Conservation (phyloP, 2,888 invertebrate species). For the Nemotelus pantherinus region DNA sequence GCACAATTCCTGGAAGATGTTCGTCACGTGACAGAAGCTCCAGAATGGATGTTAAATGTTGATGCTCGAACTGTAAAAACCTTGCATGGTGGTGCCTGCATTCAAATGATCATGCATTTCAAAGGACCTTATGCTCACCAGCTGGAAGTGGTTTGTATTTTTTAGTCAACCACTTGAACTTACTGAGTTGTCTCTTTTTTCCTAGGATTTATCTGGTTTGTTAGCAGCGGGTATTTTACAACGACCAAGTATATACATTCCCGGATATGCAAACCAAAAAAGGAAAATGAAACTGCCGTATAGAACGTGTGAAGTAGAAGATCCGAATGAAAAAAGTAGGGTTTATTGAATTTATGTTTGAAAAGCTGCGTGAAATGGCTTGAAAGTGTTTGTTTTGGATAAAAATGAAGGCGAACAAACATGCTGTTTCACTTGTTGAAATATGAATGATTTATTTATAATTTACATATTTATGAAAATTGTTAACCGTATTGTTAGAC, state of each 20-base stretch:
- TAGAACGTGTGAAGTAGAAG: conserved; percentile 78
- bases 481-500: too few relatives aligned
- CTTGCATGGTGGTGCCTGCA: conserved; percentile 80
- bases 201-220: conserved; percentile 74
- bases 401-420: too few relatives aligned
- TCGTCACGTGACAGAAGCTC: conserved; percentile 82
- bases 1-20: conserved; percentile 86
- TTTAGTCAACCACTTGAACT: background rate
- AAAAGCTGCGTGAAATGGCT: too few relatives aligned
- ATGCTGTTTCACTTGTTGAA: too few relatives aligned
- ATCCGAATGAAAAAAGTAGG: conserved; percentile 76
- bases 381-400: too few relatives aligned
- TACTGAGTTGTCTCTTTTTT: background rate
- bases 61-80: conserved; percentile 82
- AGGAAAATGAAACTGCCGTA: conserved; percentile 78
- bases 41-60: conserved; percentile 89
- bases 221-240: conserved; percentile 79
- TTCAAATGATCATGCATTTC: conserved; percentile 88
- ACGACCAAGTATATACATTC: conserved; percentile 79
- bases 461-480: too few relatives aligned
- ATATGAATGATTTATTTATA: too few relatives aligned
- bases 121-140: conserved; percentile 82
- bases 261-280: conserved; percentile 78
- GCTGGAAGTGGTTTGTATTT: conserved; percentile 75
- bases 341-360: background rate